These are phyloP conservation scores for Tetrapedia diversipes DNA, from an alignment of 2,888 invertebrate species.

Conservation along the genomic window DNA sequence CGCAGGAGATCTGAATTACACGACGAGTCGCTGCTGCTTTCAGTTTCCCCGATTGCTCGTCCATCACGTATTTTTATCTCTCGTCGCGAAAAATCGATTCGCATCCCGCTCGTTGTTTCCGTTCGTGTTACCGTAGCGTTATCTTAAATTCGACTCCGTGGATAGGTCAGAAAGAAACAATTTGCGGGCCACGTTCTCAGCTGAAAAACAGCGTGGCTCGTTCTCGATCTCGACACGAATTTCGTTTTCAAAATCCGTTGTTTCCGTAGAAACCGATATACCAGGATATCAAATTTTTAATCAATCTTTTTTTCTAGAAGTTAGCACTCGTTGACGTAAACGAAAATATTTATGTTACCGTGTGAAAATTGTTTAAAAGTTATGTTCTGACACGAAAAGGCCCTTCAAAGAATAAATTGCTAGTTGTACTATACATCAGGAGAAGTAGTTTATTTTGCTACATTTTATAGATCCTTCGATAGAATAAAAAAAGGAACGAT, in stretches of 20 bases:
- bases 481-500: too few species aligned
- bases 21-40: constrained; percentile 3
- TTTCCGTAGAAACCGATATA: background rate
- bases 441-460: too few species aligned
- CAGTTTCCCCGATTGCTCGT: constrained; percentile 16
- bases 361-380: too few species aligned
- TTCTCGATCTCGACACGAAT: background rate
- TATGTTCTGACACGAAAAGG: too few species aligned
- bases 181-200: background rate
- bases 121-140: constrained; percentile 24
- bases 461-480: too few species aligned
- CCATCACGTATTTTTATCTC: constrained; percentile 27
- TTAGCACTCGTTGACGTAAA: background rate
- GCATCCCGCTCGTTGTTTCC: constrained; percentile 11
- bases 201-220: too few species aligned
- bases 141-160: constrained; percentile 28
- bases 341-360: background rate
- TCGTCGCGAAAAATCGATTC: constrained; percentile 32
- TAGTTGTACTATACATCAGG: too few species aligned
- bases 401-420: too few species aligned
- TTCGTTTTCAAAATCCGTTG: background rate
- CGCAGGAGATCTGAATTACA: constrained; percentile 21
- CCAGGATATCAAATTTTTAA: background rate
- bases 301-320: background rate
- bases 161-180: background rate